These are phyloP conservation scores for Malthinus flaveolus DNA, from an alignment of 2,888 invertebrate species.

Conservation along the genomic window DNA sequence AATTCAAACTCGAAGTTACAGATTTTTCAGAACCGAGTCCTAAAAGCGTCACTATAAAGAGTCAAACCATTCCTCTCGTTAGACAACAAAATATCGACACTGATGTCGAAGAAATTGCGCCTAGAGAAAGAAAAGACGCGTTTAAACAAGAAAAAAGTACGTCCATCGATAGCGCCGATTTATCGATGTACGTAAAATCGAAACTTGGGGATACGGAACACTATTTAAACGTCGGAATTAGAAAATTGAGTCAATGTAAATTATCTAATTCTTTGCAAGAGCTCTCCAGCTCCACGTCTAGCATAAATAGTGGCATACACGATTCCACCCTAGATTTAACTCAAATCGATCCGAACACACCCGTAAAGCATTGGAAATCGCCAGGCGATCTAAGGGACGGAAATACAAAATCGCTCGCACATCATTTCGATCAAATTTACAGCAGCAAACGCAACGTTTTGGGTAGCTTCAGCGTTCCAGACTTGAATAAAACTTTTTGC, in stretches of 20 bases:
- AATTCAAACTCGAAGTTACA: constrained; percentile 51
- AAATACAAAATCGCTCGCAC: constrained; percentile 69
- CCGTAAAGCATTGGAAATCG: constrained; percentile 67
- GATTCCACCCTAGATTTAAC: constrained; percentile 53
- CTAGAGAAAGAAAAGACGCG: constrained; percentile 39
- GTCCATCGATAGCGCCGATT: constrained; percentile 48
- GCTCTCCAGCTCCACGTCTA: constrained; percentile 53
- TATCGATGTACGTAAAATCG: constrained; percentile 37
- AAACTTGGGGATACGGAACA: constrained; percentile 44
- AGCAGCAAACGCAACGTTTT: constrained; percentile 29
- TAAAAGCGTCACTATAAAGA: constrained; percentile 54
- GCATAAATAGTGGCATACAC: constrained; percentile 50
- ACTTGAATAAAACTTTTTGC: constrained; percentile 39
- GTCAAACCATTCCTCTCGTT: constrained; percentile 28
- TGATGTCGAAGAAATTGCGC: constrained; percentile 26
- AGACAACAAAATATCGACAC: constrained; percentile 37
- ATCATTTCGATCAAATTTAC: constrained; percentile 64
- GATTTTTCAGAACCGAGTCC: constrained; percentile 53
- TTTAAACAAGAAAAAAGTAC: constrained; percentile 49
- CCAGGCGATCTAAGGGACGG: constrained; percentile 71
- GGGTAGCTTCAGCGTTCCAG: constrained; percentile 48
- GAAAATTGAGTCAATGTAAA: constrained; percentile 41
- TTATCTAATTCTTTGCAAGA: constrained; percentile 50
- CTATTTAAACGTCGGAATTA: constrained; percentile 45
- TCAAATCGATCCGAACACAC: constrained; percentile 46